A percentile compares a stretch with the other conserved stretches of the same genome.
Conservation (phyloP, 2,888 invertebrate species). For the Stenodema calcarata region DNA sequence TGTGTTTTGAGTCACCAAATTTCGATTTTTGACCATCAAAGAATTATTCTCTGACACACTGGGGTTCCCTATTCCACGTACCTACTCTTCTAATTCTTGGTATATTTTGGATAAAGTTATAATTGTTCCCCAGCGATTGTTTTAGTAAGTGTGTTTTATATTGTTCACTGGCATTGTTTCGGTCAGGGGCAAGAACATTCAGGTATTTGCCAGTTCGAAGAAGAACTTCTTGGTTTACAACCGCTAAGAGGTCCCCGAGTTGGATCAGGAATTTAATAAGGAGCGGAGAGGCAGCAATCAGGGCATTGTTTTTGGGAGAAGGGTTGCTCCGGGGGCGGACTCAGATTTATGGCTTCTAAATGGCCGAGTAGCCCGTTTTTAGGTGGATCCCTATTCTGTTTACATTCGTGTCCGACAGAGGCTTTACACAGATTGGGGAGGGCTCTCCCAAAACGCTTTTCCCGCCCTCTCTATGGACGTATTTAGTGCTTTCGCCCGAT, state of each 20-base stretch:
- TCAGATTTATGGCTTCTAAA: constrained; percentile 44
- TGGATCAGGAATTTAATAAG: constrained; percentile 16
- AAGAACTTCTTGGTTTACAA: neutral
- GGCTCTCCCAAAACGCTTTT: neutral
- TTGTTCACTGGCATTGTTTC: neutral
- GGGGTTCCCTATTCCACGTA: too few relatives aligned
- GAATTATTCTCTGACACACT: too few relatives aligned
- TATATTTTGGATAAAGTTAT: too few relatives aligned
- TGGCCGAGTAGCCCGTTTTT: constrained; percentile 34
- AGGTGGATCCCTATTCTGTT: constrained; percentile 39
- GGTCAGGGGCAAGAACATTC: neutral
- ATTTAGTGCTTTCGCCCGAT: constrained; percentile 28
- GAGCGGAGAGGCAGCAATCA: neutral
- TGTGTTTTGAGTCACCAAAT: too few relatives aligned
- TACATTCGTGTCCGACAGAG: constrained; percentile 43
- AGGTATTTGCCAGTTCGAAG: neutral
- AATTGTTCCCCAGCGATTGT: too few relatives aligned
- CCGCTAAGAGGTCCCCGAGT: neutral
- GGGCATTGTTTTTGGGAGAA: constrained; percentile 27
- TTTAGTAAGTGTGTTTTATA: neutral
- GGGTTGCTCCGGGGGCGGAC: constrained; percentile 27
- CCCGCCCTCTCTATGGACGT: constrained; percentile 2
- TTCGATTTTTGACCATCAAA: too few relatives aligned
- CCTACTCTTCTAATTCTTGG: too few relatives aligned
- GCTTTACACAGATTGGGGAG: constrained; percentile 32